Evolutionary conservation across 2,113 vertebrate species (phyloP).

Genomic region (human): DNA sequence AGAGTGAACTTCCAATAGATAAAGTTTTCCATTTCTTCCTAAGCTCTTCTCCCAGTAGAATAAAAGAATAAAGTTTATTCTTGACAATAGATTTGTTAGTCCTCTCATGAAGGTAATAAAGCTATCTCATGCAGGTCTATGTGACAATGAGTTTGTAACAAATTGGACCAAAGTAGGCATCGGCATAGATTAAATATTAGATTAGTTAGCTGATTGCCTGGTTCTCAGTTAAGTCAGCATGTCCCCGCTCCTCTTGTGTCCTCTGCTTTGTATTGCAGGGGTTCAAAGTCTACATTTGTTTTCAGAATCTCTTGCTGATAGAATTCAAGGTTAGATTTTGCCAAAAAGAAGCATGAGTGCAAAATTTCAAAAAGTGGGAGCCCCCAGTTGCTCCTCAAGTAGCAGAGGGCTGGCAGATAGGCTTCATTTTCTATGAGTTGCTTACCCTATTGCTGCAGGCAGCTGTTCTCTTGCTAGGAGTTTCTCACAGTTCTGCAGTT

Average conservation of each 20-base stretch:
- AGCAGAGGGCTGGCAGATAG: not conserved
- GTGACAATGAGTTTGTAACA: not conserved
- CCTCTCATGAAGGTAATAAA: not conserved
- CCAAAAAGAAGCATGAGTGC: not conserved
- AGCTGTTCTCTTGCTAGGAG: not conserved
- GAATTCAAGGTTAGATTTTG: conserved; percentile 34
- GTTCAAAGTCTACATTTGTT: not conserved
- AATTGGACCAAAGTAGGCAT: not conserved
- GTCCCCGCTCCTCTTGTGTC: not conserved
- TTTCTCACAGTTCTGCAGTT: not conserved
- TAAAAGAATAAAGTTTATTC: not conserved
- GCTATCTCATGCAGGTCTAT: not conserved
- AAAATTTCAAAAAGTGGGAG: not conserved
- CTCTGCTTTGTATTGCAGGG: not conserved
- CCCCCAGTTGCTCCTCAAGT: not conserved
- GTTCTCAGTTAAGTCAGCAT: not conserved
- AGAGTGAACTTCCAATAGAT: not conserved
- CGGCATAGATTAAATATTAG: not conserved
- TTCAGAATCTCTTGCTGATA: not conserved
- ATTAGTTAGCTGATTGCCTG: not conserved
- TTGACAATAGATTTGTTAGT: not conserved
- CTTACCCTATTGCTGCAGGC: not conserved
- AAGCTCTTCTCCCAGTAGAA: not conserved
- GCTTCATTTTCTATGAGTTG: not conserved
- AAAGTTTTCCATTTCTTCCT: not conserved